Conservation (phyloP, 2,888 invertebrate genomes). For the Melanostoma scalare region DNA sequence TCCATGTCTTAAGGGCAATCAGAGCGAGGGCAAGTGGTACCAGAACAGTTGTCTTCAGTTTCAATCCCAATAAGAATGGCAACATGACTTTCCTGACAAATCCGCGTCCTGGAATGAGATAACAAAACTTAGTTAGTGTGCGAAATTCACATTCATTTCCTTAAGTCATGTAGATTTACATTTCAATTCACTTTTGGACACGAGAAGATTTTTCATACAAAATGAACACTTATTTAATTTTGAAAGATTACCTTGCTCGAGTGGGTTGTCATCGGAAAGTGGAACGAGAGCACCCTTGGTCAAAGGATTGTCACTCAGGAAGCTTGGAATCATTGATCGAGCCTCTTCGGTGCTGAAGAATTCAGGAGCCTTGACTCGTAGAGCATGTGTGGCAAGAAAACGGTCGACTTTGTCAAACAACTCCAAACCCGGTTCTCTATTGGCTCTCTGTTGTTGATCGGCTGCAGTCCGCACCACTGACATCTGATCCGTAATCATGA, state of each 20-base stretch:
- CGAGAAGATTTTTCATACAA: too few relatives aligned
- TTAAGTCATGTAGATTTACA: too few relatives aligned
- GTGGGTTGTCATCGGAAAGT: conserved; percentile 83
- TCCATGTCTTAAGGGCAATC: conserved; percentile 94
- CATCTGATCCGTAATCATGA: conserved; percentile 90
- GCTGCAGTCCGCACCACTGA: conserved; percentile 86
- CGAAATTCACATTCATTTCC: too few relatives aligned
- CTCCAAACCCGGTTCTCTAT: conserved; percentile 79
- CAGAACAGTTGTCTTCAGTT: conserved; percentile 92
- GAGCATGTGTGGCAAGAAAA: conserved; percentile 89
- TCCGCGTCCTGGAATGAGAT: conserved; percentile 86
- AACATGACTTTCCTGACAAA: conserved; percentile 92
- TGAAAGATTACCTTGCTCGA: conserved; percentile 77
- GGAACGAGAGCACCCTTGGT: conserved; percentile 88
- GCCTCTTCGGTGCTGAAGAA: conserved; percentile 82
- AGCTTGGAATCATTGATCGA: conserved; percentile 79
- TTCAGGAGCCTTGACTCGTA: conserved; percentile 89
- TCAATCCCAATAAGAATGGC: conserved; percentile 92
- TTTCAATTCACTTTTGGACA: too few relatives aligned
- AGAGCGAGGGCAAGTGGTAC: conserved; percentile 91
- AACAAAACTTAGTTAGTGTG: conserved; percentile 2
- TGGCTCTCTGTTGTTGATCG: conserved; percentile 75
- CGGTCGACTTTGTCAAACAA: conserved; percentile 89
- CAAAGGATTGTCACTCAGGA: conserved; percentile 81
- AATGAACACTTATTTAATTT: neutral